Conservation (phyloP, 2,797 vertebrate species). For the Enteromius trimaculatus region DNA sequence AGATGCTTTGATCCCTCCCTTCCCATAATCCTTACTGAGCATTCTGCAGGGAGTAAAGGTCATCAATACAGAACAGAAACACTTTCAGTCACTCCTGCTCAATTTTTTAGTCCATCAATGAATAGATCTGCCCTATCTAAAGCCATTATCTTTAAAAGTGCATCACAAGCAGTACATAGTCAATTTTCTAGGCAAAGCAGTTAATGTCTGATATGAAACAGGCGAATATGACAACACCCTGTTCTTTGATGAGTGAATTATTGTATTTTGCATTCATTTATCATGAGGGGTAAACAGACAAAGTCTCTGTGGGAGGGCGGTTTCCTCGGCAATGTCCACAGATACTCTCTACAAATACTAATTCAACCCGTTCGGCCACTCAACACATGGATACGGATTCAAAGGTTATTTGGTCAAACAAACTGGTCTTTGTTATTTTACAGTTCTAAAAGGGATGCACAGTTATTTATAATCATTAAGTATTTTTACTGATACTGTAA, state of each 20-base stretch:
- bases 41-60: constrained; percentile 33
- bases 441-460: not conserved
- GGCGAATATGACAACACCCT: not conserved
- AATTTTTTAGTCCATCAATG: not conserved
- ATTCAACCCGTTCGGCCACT: constrained; percentile 40
- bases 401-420: constrained; percentile 41
- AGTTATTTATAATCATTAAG: not conserved
- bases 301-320: constrained; percentile 27
- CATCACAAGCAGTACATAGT: not conserved
- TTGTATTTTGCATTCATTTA: constrained; percentile 37
- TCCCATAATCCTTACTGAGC: constrained; percentile 42
- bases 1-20: constrained; percentile 40
- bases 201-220: not conserved
- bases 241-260: constrained; percentile 1
- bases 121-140: not conserved
- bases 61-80: not conserved
- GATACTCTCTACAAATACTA: constrained; percentile 30
- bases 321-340: constrained; percentile 16
- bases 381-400: not conserved
- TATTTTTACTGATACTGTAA: not conserved
- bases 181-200: not conserved
- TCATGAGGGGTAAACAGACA: constrained; percentile 27
- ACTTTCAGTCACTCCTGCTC: not conserved
- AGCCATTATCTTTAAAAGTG: not conserved
- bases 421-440: not conserved